Percentiles rank a stretch among this genome's conserved stretches.
Evolutionary conservation across 2,113 vertebrate genomes (phyloP).

Genomic region (Synodontis membranacea): DNA sequence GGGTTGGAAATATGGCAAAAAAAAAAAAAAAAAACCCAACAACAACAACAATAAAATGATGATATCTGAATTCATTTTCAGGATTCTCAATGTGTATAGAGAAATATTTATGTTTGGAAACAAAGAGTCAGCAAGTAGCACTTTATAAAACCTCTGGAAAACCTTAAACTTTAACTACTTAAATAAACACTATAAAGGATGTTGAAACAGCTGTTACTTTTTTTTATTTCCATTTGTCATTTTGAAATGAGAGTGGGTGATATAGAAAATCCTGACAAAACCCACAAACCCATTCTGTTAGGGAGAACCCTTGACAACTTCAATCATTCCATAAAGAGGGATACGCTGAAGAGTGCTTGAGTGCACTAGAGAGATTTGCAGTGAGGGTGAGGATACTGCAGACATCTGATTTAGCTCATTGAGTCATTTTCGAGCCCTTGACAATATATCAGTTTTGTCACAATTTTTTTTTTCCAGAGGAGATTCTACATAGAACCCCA

Average conservation of each 20-base stretch:
- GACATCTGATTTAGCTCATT: background rate
- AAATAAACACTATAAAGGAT: background rate
- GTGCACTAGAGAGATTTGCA: background rate
- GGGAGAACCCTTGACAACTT: background rate
- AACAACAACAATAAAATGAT: no score
- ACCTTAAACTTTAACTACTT: background rate
- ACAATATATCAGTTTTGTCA: background rate
- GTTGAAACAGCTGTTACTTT: background rate
- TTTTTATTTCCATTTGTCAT: background rate
- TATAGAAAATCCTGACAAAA: background rate
- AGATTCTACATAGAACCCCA: background rate
- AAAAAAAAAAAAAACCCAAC: no score
- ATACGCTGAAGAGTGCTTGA: background rate
- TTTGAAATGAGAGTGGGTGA: background rate
- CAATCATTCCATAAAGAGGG: background rate
- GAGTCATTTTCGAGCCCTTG: background rate
- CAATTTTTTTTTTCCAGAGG: background rate
- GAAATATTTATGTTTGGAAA: background rate
- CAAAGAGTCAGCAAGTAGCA: background rate
- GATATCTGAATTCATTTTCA: background rate
- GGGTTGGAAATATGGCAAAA: background rate
- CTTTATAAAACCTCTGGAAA: background rate
- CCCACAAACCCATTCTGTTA: background rate
- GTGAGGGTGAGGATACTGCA: background rate
- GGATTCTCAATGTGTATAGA: background rate